These are phyloP conservation scores for Phalacrocorax pelagicus DNA, from an alignment of 2,113 vertebrate species.

Conservation along the genomic window DNA sequence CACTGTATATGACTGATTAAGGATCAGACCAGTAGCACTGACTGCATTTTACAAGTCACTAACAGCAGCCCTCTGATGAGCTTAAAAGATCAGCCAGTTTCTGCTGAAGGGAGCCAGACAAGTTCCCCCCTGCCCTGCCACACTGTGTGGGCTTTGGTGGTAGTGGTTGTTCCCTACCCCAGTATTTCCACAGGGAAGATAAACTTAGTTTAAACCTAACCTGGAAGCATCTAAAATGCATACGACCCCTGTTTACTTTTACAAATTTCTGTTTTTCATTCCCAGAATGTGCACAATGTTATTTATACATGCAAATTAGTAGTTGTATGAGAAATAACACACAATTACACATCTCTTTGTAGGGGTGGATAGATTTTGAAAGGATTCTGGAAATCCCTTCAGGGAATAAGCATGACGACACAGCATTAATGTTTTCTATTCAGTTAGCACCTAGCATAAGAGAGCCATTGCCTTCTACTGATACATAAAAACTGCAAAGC, in stretches of 20 bases:
- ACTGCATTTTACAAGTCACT: neutral
- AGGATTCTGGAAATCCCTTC: neutral
- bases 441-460: neutral
- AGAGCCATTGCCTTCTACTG: neutral
- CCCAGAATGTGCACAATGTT: neutral
- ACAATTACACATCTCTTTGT: neutral
- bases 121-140: accelerated
- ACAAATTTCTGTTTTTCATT: neutral
- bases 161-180: neutral
- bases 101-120: neutral
- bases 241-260: neutral
- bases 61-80: neutral
- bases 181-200: neutral
- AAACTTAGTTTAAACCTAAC: neutral
- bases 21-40: neutral
- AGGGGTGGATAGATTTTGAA: neutral
- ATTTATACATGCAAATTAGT: neutral
- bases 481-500: neutral
- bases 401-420: neutral
- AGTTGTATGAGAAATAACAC: neutral
- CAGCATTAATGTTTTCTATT: neutral
- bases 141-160: neutral
- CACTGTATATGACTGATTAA: neutral
- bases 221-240: neutral
- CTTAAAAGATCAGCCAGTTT: neutral